Evolutionary conservation across 2,113 vertebrate genomes (phyloP), one percentile per base, ranked within the genome.

Genomic region (Saguinus midas): DNA sequence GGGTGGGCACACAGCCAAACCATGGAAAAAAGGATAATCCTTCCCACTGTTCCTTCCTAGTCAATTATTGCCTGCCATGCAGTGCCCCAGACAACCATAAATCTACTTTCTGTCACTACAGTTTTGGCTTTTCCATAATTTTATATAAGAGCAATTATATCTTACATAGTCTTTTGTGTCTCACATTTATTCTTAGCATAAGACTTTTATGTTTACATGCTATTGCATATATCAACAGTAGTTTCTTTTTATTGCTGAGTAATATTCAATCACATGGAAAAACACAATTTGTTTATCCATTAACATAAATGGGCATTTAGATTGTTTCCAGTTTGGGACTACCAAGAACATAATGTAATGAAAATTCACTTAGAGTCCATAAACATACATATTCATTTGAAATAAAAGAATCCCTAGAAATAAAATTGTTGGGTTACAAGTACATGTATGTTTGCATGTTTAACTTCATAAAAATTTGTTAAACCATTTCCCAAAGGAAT

Each of bases 81-180:
- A 0, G 75, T 37, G 25, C 21, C 10, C n/a, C 43, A 27, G 73
- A 17, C 3, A 16, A 50, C 6, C 12, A 40, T 2, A 11, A 13
- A 27, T 66, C 64, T 68, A 14, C 0, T n/a, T 91, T 48, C 35
- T 35, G 18, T 32, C 29, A 58, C 4, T 3, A 27, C 0, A 57
- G 57, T 80, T 96, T 58, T 66, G 27, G 4, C 16, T 92, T 84
- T 72, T 70, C 35, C 27, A 82, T 32, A 79, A 92, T 70, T 85
- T 78, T 35, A 25, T 68, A 21, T 14, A 57, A 86, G n/a, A 32
- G 9, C 18, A 80, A 87, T 91, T 7, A 75, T 23, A 35, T 4
- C 16, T 80, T 43, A 29, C 11, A 2, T 20, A 79, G 12, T 32
- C 10, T 27, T 92, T n/a, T 37, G 16, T 43, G 1, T 70, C 17